A percentile compares a stretch with the other conserved stretches of the same genome.
phyloP scores from a whole-genome alignment of 2,113 vertebrate species.

The Equus quagga region DNA sequence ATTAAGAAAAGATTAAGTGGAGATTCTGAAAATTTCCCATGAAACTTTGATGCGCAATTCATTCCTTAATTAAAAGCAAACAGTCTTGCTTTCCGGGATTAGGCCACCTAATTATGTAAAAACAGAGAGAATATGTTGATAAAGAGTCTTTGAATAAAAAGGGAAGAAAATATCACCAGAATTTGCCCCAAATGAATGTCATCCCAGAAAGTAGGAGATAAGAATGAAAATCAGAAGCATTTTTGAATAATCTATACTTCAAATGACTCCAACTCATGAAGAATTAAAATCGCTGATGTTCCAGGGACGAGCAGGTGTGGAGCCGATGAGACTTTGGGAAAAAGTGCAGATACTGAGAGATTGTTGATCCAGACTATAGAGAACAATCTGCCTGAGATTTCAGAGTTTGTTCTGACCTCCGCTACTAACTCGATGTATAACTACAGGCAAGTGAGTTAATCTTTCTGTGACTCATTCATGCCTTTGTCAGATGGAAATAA shows the following conservation, averaged over 20 bases:
- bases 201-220: neutral
- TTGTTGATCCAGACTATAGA: neutral
- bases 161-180: neutral
- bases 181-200: neutral
- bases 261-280: neutral
- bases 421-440: neutral
- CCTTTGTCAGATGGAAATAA: conserved; percentile 64
- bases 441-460: conserved; percentile 43
- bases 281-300: neutral
- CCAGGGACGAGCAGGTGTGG: neutral
- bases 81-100: conserved; percentile 53
- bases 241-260: neutral
- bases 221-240: neutral
- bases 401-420: neutral
- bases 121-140: neutral
- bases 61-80: conserved; percentile 79
- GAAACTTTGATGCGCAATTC: conserved; percentile 64
- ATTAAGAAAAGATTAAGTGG: conserved; percentile 76
- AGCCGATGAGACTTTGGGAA: neutral
- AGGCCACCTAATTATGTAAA: conserved; percentile 27
- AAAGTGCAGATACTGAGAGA: neutral
- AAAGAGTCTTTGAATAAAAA: conserved; percentile 6
- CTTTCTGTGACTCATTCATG: conserved; percentile 43
- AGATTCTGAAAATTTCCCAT: conserved; percentile 59
- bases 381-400: neutral